These are phyloP conservation scores for human DNA, from an alignment of 2,113 vertebrate genomes.

Conservation along the genomic window DNA sequence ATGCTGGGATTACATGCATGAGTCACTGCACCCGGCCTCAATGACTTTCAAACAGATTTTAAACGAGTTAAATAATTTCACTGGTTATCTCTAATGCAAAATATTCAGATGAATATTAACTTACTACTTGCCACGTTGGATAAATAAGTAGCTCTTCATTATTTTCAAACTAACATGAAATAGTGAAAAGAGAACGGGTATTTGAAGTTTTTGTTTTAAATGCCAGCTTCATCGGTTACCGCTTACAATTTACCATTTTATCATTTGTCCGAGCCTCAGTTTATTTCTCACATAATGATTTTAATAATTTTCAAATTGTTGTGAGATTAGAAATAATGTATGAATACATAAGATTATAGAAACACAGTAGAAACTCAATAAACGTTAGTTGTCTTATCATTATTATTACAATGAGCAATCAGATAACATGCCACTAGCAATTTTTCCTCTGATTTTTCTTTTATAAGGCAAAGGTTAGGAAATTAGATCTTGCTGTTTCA, in stretches of 20 bases:
- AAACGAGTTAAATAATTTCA: not conserved
- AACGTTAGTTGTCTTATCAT: not conserved
- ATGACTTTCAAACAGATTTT: constrained; percentile 27
- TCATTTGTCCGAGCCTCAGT: not conserved
- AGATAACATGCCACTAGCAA: not conserved
- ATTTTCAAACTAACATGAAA: constrained; percentile 23
- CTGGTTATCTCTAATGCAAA: not conserved
- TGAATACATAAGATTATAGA: not conserved
- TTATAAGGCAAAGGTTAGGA: constrained; percentile 15
- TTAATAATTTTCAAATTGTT: not conserved
- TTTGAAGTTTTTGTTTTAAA: constrained; percentile 7
- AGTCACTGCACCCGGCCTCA: not conserved
- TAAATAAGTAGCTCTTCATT: not conserved
- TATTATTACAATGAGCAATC: not conserved
- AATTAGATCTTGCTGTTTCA: not conserved
- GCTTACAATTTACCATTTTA: not conserved
- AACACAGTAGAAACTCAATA: not conserved
- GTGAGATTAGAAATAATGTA: constrained; percentile 21
- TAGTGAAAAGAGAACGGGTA: not conserved
- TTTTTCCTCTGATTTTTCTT: constrained; percentile 27
- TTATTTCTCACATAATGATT: not conserved
- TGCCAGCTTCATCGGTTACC: not conserved
- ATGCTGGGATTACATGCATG: too few relatives aligned
- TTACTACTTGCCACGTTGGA: not conserved
- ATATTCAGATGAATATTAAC: constrained; percentile 23